Base-by-base conservation (phyloP, 2,797 vertebrate species). In the Florisuga fusca region DNA sequence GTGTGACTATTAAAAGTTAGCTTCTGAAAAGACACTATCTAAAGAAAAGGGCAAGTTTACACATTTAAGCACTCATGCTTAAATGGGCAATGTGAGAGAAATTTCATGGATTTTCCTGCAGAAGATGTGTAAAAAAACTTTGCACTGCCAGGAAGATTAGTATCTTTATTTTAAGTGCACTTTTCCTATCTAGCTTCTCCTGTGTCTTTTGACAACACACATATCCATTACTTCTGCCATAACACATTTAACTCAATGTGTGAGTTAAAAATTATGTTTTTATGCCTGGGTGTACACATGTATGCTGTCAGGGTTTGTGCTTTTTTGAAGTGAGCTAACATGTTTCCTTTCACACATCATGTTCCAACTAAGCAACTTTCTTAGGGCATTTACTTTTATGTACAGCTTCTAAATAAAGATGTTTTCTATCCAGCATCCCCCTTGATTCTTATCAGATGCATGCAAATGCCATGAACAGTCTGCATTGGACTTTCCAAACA, bases 381-480 rank as follows among this genome's bases (percentile, higher is more conserved):
- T 58, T 69, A 29, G 9, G 58, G 19, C 46, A 75, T 88, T 91
- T 93, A 72, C 75, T 94, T 95, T 90, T 84, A 90, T 67, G 81
- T 63, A 78, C 62, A 21, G 34, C 7, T 95, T 94, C 91, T 95
- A 95, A 93, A 91, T 88, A 94, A 90, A 96, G 66, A 46, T 58
- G 17, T 64, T 73, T 33, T 83, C 73, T 94, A 20, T 38, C 38
- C 51, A 62, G 21, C 34, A 83, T 81, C 38, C 93, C 72, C 15
- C 61, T 72, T 93, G 84, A 90, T 92, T 88, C 58, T 94, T 94
- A 93, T 94, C 95, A 84, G 43, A 93, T 72, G 71, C 8, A 34
- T 93, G 58, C 67, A 91, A 95, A 93, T 72, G 54, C 43, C 68
- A n/a, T 22, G 22, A 72, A 91, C 53, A 83, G 59, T 58, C 46